A percentile compares a stretch with the other conserved stretches of the same genome.
Conservation (phyloP, 1,140 invertebrate species). For the Drosophila lacteicornis region DNA sequence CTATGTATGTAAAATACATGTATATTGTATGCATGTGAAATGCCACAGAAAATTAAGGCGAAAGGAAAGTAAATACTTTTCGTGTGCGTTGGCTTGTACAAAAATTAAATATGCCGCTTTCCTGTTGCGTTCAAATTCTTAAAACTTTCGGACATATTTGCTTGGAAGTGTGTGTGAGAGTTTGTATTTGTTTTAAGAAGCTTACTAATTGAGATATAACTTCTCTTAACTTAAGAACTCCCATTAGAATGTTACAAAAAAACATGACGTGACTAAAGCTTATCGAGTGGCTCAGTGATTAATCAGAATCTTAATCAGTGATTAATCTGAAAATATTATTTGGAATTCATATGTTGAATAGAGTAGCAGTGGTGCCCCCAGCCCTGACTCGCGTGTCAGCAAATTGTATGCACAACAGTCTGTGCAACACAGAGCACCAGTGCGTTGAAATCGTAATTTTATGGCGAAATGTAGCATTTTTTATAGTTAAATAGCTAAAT, state of each 20-base stretch:
- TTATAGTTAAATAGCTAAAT: no score
- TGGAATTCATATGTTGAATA: neutral
- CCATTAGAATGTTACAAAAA: neutral
- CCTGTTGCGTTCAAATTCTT: slow-evolving; percentile 20
- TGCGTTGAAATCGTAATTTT: no score
- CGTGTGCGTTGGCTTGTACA: slow-evolving; percentile 8
- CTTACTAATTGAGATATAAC: slow-evolving; percentile 5
- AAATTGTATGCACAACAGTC: no score
- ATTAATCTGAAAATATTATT: neutral
- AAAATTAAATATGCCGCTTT: slow-evolving; percentile 7
- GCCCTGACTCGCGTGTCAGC: no score
- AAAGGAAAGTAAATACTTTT: slow-evolving; percentile 35
- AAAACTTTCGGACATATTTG: slow-evolving; percentile 17
- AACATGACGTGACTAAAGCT: neutral
- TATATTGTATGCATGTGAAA: slow-evolving; percentile 25
- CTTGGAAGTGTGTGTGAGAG: no score
- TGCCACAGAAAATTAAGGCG: slow-evolving; percentile 27
- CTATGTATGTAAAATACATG: slow-evolving; percentile 16
- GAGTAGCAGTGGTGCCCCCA: neutral
- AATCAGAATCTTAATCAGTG: slow-evolving; percentile 1
- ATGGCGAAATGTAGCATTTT: no score
- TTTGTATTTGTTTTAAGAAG: neutral
- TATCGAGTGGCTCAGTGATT: slow-evolving; percentile 8
- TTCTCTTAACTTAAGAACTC: no score
- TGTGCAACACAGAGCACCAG: no score